Evolutionary conservation across 2,113 vertebrate genomes (phyloP).

Genomic region (Lethenteron camtschaticum): DNA sequence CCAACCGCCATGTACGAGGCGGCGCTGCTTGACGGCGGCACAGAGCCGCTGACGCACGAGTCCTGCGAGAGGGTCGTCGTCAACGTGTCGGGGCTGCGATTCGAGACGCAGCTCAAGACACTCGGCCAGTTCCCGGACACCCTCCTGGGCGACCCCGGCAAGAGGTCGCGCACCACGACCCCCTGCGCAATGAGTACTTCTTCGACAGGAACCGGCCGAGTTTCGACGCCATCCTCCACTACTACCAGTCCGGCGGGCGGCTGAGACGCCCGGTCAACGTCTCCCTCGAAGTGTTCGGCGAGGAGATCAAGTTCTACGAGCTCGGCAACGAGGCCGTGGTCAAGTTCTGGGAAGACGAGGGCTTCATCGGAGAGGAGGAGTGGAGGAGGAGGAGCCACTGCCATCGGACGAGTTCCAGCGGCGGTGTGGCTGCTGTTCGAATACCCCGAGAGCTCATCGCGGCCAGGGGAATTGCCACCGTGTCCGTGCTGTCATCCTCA

Average conservation of each 20-base stretch:
- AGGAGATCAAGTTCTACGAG: slow-evolving; percentile 66
- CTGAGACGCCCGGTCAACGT: slow-evolving; percentile 50
- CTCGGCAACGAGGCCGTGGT: slow-evolving; percentile 42
- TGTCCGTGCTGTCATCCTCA: slow-evolving; percentile 71
- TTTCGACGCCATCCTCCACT: slow-evolving; percentile 66
- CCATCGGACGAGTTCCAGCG: slow-evolving; percentile 33
- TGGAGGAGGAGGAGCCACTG: slow-evolving; percentile 31
- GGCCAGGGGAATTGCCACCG: slow-evolving; percentile 55
- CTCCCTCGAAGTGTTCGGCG: slow-evolving; percentile 63
- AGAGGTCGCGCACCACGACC: slow-evolving; percentile 35
- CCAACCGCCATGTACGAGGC: no score
- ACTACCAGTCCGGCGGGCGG: slow-evolving; percentile 65
- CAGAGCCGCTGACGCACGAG: slow-evolving; percentile 5
- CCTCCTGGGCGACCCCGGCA: slow-evolving; percentile 33
- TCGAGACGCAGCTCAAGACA: slow-evolving; percentile 45
- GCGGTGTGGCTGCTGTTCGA: slow-evolving; percentile 67
- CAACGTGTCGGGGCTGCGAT: slow-evolving; percentile 46
- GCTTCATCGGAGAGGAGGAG: slow-evolving; percentile 40
- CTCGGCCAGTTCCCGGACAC: slow-evolving; percentile 45
- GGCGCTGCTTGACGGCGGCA: not conserved
- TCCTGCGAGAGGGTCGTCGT: slow-evolving; percentile 21
- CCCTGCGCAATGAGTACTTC: slow-evolving; percentile 40
- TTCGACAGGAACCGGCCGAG: slow-evolving; percentile 45
- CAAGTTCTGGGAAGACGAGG: slow-evolving; percentile 57
- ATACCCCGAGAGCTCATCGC: slow-evolving; percentile 55